Evolutionary conservation across 2,888 invertebrate species (phyloP), one percentile per base, ranked within the genome.

Genomic region (Neoascia interrupta): DNA sequence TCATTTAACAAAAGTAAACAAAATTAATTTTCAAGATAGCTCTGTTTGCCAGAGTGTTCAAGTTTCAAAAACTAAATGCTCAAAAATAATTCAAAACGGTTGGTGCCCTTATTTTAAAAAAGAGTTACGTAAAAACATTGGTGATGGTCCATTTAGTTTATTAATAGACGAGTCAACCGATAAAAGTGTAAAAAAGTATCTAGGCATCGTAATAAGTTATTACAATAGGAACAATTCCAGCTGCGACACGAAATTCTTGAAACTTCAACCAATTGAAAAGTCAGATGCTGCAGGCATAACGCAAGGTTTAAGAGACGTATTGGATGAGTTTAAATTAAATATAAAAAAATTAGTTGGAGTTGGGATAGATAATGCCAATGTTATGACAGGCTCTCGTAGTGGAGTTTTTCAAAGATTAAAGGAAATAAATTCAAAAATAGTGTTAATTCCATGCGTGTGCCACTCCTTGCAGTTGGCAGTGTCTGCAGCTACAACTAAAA

Each of bases 301-400:
- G 2, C 28, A 21, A 5, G 51, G 31, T 2, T 1, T 51, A 11
- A 0, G 11, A 31, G 26, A 6, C n/a, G 34, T 51, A 8, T 11
- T 51, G 1, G 15, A 21, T 5, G 41, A 34, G 26, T 34, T 18
- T 6, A 8, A 18, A 11, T 6, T 41, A 8, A 43, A 43, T 5
- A 1, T 11, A 21, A 8, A 43, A 1, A 21, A 63, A 26, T 16
- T 43, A 36, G n/a, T 15, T 18, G 49, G 70, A n/a, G 11, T 73
- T 16, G 73, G 64, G 2, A 64, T 58, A 6, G 63, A 63, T 11
- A 69, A 75, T 34, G 68, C 68, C 3, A 68, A 47, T 16, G 16
- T 37, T 5, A 68, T 75, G 74, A 26, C 43, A 19, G 68, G 56
- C 5, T 2, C 4, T 11, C 31, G 26, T 5, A 53, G 21, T 8